Percentiles rank a stretch among this genome's conserved stretches.
Evolutionary conservation across 2,113 vertebrate genomes (phyloP).

Genomic region (Camelus bactrianus): DNA sequence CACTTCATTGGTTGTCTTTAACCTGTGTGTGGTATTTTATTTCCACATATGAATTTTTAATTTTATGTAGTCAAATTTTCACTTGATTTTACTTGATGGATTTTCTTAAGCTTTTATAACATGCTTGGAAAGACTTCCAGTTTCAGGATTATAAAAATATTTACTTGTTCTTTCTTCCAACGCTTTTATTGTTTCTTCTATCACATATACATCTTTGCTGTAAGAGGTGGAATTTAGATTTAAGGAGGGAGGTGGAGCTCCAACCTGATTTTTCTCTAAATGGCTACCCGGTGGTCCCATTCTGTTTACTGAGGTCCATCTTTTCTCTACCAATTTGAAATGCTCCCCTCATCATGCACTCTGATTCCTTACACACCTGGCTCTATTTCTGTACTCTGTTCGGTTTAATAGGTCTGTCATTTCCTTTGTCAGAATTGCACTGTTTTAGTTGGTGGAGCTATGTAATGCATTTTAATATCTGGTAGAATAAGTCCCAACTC

Average conservation of each 20-base stretch:
- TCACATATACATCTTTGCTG: slow-evolving; percentile 37
- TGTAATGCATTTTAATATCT: slow-evolving; percentile 48
- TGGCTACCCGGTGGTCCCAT: neutral
- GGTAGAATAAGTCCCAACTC: slow-evolving; percentile 13
- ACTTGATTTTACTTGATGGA: neutral
- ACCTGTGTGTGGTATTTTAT: neutral
- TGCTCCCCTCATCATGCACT: neutral
- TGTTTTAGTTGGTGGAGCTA: slow-evolving; percentile 25
- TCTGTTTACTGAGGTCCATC: neutral
- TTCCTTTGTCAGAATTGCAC: neutral
- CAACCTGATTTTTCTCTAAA: slow-evolving; percentile 2
- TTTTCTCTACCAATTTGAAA: slow-evolving; percentile 2
- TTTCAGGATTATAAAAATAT: slow-evolving; percentile 37
- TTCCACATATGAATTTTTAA: neutral
- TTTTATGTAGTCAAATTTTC: neutral
- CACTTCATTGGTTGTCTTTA: neutral
- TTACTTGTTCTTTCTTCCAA: neutral
- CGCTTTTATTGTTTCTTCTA: slow-evolving; percentile 20
- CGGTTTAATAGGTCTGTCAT: neutral
- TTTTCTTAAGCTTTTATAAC: neutral
- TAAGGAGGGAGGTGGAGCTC: neutral
- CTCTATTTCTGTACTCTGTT: neutral
- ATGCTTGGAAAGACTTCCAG: neutral
- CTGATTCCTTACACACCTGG: neutral
- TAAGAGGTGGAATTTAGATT: slow-evolving; percentile 9